Evolutionary conservation across 2,888 invertebrate species (phyloP), one percentile per base, ranked within the genome.

Genomic region (Macroteleia sp.): DNA sequence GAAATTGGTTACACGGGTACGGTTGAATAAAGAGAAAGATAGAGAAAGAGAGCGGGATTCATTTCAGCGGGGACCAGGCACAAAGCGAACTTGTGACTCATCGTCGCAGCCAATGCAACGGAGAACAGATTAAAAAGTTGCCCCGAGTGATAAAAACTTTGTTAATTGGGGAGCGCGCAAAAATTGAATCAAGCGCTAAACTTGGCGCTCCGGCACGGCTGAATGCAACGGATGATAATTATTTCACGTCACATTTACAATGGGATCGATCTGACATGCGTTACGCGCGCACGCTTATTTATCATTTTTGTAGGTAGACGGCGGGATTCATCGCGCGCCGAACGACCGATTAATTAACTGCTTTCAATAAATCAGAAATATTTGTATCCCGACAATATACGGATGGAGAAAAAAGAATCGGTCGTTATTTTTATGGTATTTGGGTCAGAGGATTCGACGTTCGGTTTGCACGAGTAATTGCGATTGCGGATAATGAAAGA

Each of bases 121-220:
- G n/a, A 48, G 62, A 71, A 57, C 59, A 44, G 66, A 74, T 74
- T 59, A 74, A 74, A 74, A 75, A 74, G 61, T 75, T 56, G 56
- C 61, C 59, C 20, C 19, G 67, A 42, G 41, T 57, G 56, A 69
- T 69, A 62, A 61, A 69, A 76, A 75, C 41, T 69, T 69, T 62
- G 67, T 69, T 75, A 75, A 75, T 75, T 75, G 75, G 56, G 32
- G 34, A 19, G 28, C 25, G 19, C n/a, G 9, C 5, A 10, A 10
- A 30, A 56, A 50, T 57, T 50, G 48, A 73, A 75, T 67, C 20
- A 46, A 32, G 54, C 61, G 56, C 54, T 28, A 62, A 76, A 62
- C 64, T 70, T 67, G 54, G 32, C 67, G 64, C 46, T 44, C 42
- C 28, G 54, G 46, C 32, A 14, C 74, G 57, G 52, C 46, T 61